Base-by-base conservation (phyloP, 2,797 vertebrate species). In the Sebastes variabilis region DNA sequence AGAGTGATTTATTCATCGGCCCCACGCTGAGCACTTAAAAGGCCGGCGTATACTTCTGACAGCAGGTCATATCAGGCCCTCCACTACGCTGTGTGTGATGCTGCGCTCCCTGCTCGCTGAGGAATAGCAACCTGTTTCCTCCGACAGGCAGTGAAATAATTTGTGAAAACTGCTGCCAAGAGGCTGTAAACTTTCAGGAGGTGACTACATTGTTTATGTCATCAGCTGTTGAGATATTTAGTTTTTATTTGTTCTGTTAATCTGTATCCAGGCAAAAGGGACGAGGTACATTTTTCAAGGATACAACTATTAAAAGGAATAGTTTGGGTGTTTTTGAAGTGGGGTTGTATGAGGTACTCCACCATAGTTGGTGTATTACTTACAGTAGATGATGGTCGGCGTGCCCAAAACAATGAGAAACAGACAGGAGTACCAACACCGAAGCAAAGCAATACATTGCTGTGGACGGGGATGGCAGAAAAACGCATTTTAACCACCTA, bases 1-100 rank as follows among this genome's bases (percentile, higher is more conserved):
- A 79, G 77, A 62, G 30, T 49, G 79, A 87, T 88, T 87, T 83
- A 80, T 87, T 91, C 75, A 85, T 87, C 71, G 52, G 82, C 85
- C 61, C 36, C 86, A 66, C 2, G 34, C 85, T 76, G 85, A 72
- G 85, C 67, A 70, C 69, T 80, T 80, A 55, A 79, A 84, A 27
- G 42, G 68, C 77, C 67, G 54, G 67, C 52, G 72, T 68, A 13
- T 8, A 61, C 46, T 58, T 67, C 46, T 80, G 85, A 86, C 84
- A 87, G 76, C 84, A 68, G 82, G 85, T 82, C 84, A 80, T 72
- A 72, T 65, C 52, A 22, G 52, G 52, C n/a, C n/a, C 52, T 54
- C 4, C 20, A 0, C 20, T 54, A 22, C n/a, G 52, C 52, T 22
- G 52, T 11, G 49, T n/a, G 52, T 22, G 52, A 22, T 54, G 56